These are phyloP conservation scores for Leptobrachium leishanense DNA, from an alignment of 2,113 vertebrate species.

Conservation along the genomic window DNA sequence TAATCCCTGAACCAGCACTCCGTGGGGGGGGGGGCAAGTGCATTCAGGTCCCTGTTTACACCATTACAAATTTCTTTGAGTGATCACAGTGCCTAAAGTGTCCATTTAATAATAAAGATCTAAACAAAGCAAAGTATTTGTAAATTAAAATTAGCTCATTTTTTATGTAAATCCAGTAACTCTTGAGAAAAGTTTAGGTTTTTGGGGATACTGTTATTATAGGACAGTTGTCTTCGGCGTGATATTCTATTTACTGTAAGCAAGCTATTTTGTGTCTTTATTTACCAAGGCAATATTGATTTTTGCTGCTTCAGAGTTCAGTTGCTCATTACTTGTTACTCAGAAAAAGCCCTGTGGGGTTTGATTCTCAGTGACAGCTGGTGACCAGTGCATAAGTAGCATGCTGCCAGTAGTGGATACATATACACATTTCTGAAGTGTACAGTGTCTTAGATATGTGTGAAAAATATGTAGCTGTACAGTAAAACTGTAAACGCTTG, in stretches of 20 bases:
- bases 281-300: conserved; percentile 21
- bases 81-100: too few species aligned
- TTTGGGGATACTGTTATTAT: not conserved
- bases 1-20: too few species aligned
- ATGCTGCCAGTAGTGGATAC: conserved; percentile 9
- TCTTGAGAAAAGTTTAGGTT: not conserved
- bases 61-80: too few species aligned
- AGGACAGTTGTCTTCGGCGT: not conserved
- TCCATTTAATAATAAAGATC: too few species aligned
- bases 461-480: conserved; percentile 28
- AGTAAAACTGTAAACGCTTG: conserved; percentile 20
- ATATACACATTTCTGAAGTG: conserved; percentile 18
- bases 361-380: conserved; percentile 39
- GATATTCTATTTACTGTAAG: not conserved
- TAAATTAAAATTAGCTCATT: not conserved
- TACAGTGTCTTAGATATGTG: conserved; percentile 25
- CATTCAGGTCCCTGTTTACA: too few species aligned
- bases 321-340: conserved; percentile 26
- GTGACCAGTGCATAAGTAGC: conserved; percentile 28
- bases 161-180: not conserved
- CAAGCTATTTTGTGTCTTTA: conserved; percentile 19
- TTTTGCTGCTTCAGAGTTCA: conserved; percentile 8
- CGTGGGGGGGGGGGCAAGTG: too few species aligned
- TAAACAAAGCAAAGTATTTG: not conserved
- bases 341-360: conserved; percentile 37